Evolutionary conservation across 2,797 vertebrate genomes (phyloP), one percentile per base, ranked within the genome.

Genomic region (Dallia pectoralis): DNA sequence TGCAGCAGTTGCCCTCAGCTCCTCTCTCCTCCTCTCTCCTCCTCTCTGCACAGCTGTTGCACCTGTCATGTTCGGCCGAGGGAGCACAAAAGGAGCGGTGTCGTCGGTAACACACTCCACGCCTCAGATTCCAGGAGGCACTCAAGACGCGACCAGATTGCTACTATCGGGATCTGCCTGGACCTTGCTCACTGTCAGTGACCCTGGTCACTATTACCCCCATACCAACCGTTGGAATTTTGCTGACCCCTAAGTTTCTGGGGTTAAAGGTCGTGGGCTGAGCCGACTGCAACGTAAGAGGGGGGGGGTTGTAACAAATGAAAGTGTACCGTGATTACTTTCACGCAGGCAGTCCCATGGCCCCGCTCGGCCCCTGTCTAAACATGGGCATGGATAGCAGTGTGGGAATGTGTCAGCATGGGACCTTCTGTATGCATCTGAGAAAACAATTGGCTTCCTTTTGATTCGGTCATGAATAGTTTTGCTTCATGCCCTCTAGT

Each of bases 61-160:
- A 92, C 89, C 92, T 93, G 92, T 86, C 88, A 3, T 67, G 62
- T 70, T 70, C 6, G 80, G 73, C 81, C 76, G 0, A 63, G 79
- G 83, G 76, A 62, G 7, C 12, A 61, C 86, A 93, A 90, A 93
- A 91, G 90, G 88, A 74, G 73, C 86, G 88, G 85, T 93, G 81
- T 91, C 67, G 73, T 4, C 67, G 75, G 76, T 27, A 61, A 67
- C 72, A 65, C 64, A 44, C 69, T 67, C 74, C 86, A 87, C 62
- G 78, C 84, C 85, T 82, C 71, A 81, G 82, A 92, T 92, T 89
- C 89, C 78, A 69, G 0, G 79, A 85, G 85, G 79, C 78, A 30
- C 33, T 72, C 7, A 47, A 64, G 70, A 70, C 72, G 72, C 62
- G 49, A 69, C 32, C 67, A 15, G 47, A 80, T 66, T 32, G 47